Evolutionary conservation across 2,888 invertebrate genomes (phyloP), one percentile per base, ranked within the genome.

Genomic region (Agrotis exclamationis): DNA sequence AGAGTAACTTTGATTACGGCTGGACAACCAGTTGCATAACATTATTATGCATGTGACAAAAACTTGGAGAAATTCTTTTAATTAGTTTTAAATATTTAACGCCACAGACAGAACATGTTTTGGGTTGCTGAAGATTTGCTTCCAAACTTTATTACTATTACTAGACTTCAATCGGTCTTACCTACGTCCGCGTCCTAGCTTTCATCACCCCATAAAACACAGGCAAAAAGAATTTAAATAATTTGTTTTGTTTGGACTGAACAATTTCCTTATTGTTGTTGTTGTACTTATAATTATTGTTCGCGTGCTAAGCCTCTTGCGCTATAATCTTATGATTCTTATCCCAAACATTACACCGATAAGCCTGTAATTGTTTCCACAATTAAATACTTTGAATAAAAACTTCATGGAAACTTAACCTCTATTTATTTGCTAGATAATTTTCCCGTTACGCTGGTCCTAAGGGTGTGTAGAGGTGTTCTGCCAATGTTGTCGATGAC

Each of bases 321-420:
- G 9, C 66, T 74, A 57, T 75, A 73, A 73, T 73, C 50, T 66
- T 66, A n/a, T 73, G 73, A 73, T 73, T 75, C 20, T 66, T 74
- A 73, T 73, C 72, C 66, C 20, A 20, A 58, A 9, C 50, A 65
- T 66, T 74, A 74, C 28, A 47, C 45, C 72, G 75, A 74, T 74
- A 72, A 72, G 57, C 33, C 5, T 51, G 1, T 73, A 72, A 50
- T 72, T 65, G 45, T 57, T 57, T 74, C 44, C 58, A 45, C n/a
- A 24, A 33, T 20, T 39, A 74, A 74, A 74, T 16, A 13, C 50
- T 60, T 20, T 54, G 18, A 33, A n/a, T n/a, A 33, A 60, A 28
- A 39, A 20, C 20, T 1, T 18, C 22, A 22, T n/a, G 44, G 28
- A 58, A 66, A 22, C 39, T 24, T 53, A 33, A 58, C 39, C 16